phyloP scores from a whole-genome alignment of 2,888 invertebrate species.

The Linyphia triangularis region DNA sequence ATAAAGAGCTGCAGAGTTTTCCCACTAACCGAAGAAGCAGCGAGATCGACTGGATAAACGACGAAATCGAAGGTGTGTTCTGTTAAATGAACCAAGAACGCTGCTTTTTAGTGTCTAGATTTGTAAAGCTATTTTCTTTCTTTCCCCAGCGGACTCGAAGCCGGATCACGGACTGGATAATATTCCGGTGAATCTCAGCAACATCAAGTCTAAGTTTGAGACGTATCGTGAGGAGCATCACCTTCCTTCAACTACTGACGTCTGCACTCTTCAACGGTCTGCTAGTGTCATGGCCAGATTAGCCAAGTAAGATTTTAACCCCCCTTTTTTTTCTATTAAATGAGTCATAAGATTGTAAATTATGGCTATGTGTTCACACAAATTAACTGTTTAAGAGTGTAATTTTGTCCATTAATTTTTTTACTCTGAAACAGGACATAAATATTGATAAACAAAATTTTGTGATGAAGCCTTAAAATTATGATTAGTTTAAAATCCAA shows the following conservation, averaged over 20 bases:
- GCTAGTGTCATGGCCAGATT: conserved; percentile 76
- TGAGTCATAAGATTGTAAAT: background rate
- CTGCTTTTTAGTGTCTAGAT: background rate
- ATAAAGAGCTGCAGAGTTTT: conserved; percentile 75
- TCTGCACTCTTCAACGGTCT: conserved; percentile 75
- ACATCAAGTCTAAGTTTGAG: conserved; percentile 76
- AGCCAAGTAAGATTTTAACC: conserved; percentile 70
- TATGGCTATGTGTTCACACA: background rate
- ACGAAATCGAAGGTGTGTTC: conserved; percentile 6
- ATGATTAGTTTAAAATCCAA: no score
- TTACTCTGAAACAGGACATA: no score
- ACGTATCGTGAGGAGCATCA: conserved; percentile 65
- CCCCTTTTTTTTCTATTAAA: background rate
- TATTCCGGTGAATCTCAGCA: conserved; percentile 76
- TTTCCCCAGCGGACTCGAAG: conserved; percentile 75
- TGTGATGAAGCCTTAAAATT: no score
- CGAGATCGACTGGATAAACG: conserved; percentile 74
- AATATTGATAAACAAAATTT: no score
- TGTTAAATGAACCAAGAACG: background rate
- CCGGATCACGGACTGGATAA: conserved; percentile 76
- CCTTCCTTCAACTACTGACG: conserved; percentile 69
- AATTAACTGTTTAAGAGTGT: no score
- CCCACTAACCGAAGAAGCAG: conserved; percentile 69
- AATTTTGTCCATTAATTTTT: no score
- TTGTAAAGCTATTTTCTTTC: conserved; percentile 5